Conservation (phyloP, 1,140 invertebrate genomes). For the Sminthurides bifidus region DNA sequence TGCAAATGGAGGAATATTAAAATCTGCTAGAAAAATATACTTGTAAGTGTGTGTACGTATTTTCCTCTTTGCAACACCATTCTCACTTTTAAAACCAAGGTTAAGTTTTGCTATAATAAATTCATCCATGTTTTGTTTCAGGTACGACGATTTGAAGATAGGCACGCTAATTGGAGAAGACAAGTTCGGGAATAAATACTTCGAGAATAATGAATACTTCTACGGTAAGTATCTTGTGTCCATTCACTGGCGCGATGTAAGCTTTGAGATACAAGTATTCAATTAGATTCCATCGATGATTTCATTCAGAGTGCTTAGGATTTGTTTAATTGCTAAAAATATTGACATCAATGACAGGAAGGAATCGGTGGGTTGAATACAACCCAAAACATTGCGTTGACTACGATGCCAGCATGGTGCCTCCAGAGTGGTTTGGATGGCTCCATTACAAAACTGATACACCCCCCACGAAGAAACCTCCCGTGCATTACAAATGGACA, state of each 20-base stretch:
- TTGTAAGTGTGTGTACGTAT: constrained; percentile 50
- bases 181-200: constrained; percentile 94
- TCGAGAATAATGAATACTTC: constrained; percentile 79
- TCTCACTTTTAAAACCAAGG: constrained; percentile 1
- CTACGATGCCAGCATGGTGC: constrained; percentile 87
- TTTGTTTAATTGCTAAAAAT: no score
- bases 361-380: constrained; percentile 92
- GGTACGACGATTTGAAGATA: constrained; percentile 74
- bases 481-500: constrained; percentile 55
- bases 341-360: no score
- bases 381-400: constrained; percentile 58
- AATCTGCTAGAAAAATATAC: constrained; percentile 56
- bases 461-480: constrained; percentile 44
- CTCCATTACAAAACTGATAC: constrained; percentile 71
- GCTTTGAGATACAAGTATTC: neutral
- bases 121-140: constrained; percentile 37
- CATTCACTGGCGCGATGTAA: neutral
- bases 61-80: neutral
- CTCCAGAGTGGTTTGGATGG: constrained; percentile 85
- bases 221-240: constrained; percentile 46
- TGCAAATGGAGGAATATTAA: constrained; percentile 62
- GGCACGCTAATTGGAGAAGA: constrained; percentile 84
- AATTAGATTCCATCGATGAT: neutral
- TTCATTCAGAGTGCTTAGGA: no score
- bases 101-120: constrained; percentile 3